These are phyloP conservation scores for Myotis myotis DNA, from an alignment of 2,797 vertebrate genomes.

Conservation along the genomic window DNA sequence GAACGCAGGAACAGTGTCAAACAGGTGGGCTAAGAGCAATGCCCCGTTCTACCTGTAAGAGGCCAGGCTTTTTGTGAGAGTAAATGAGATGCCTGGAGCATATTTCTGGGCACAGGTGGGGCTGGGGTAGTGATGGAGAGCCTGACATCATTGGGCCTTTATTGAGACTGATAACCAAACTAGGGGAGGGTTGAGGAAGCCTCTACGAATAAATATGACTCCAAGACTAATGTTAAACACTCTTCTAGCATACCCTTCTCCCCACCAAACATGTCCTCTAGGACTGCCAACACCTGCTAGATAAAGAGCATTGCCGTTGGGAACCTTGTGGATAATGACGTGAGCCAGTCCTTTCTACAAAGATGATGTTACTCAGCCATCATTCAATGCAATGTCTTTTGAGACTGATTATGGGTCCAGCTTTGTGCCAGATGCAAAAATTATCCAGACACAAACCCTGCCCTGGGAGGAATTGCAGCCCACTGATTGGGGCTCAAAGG, in stretches of 20 bases:
- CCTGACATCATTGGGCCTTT: slow-evolving; percentile 25
- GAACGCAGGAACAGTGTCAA: slow-evolving; percentile 13
- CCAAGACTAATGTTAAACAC: slow-evolving; percentile 77
- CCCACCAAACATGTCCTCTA: background rate
- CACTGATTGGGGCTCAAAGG: background rate
- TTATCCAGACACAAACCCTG: slow-evolving; percentile 35
- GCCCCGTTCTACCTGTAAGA: background rate
- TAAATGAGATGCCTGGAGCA: background rate
- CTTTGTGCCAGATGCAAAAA: slow-evolving; percentile 51
- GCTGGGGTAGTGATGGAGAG: background rate
- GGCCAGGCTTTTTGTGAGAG: background rate
- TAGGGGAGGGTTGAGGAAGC: slow-evolving; percentile 46
- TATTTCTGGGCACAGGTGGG: background rate
- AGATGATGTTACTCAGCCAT: slow-evolving; percentile 32
- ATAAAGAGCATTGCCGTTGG: background rate
- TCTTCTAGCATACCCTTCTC: slow-evolving; percentile 44
- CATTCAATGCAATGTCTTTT: slow-evolving; percentile 49
- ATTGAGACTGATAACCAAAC: slow-evolving; percentile 29
- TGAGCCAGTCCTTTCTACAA: slow-evolving; percentile 25
- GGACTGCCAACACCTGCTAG: slow-evolving; percentile 46
- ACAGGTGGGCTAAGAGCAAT: background rate
- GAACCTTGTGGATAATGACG: slow-evolving; percentile 46
- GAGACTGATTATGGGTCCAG: background rate
- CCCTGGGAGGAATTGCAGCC: background rate
- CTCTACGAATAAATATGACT: slow-evolving; percentile 77